Base-by-base conservation (phyloP, 2,888 invertebrate species). In the Blera fallax region DNA sequence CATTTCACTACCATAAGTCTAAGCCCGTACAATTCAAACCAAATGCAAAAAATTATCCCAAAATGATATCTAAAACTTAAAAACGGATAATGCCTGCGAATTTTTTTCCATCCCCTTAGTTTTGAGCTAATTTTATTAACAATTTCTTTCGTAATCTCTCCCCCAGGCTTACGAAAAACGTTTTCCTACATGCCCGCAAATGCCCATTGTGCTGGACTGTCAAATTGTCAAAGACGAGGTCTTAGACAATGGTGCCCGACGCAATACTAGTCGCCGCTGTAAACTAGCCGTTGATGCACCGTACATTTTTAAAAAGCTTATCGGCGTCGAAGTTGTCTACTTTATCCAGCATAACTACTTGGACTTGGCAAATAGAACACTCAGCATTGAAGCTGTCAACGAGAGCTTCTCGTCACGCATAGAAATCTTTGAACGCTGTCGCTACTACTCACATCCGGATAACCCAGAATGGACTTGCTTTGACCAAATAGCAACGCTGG, bases 391-490 rank as follows among this genome's bases (percentile, higher is more conserved):
- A 92, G 98, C 98, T 18, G 95, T 94, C 85, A 98, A 98, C 92
- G 98, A 98, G 92, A 97, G 97, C 89, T 98, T 98, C 92, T 94
- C 97, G 14, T 93, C 94, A 67, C 94, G 97, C 90, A 95, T 98
- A 64, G 94, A 94, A 69, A 97, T 98, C 89, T 93, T 96, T 88
- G 98, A 98, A 93, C 96, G 96, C 90, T 98, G 98, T 78, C 91
- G 92, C 50, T 92, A 92, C 73, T 92, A 92, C 87, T 89, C 97
- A 11, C 98, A 98, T 93, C 97, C 98, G 0, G 98, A 98, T 90
- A 98, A 98, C 92, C 92, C 96, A 0, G 95, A 96, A 52, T 98
- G 98, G 98, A 98, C 98, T 1, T 98, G 98, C 90, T 98, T 98
- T 93, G 98, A 98, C 92, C 98, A 98, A 93, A 95, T 95, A 72